Percentiles rank a stretch among this genome's conserved stretches.
Evolutionary conservation across 2,797 vertebrate species (phyloP).

Genomic region (Scomberomorus guttatus): DNA sequence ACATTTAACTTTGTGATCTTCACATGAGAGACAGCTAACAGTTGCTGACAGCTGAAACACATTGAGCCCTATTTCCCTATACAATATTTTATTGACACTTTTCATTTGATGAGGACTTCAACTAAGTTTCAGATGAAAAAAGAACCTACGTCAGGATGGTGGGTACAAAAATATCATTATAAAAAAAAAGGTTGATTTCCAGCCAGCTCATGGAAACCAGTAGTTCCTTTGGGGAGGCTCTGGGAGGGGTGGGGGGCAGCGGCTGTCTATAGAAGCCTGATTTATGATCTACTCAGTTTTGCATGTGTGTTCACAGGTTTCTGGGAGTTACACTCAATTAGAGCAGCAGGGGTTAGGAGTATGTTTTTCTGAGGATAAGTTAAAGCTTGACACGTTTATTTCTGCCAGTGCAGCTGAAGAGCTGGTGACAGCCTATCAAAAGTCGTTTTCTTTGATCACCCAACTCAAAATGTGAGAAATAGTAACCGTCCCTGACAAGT

Average conservation of each 20-base stretch:
- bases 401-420: conserved; percentile 77
- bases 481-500: conserved; percentile 81
- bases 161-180: conserved; percentile 55
- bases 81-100: conserved; percentile 71
- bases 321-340: conserved; percentile 82
- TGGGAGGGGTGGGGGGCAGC: conserved; percentile 45
- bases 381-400: conserved; percentile 84
- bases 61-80: conserved; percentile 62
- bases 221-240: conserved; percentile 59
- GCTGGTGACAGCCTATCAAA: conserved; percentile 83
- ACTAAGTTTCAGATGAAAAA: conserved; percentile 32
- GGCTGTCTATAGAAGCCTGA: conserved; percentile 75
- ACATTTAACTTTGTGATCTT: conserved; percentile 83
- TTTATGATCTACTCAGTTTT: conserved; percentile 76
- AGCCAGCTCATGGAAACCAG: conserved; percentile 72
- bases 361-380: conserved; percentile 80
- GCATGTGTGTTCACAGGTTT: conserved; percentile 81
- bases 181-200: conserved; percentile 55
- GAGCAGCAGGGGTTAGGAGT: conserved; percentile 77
- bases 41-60: conserved; percentile 75
- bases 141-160: conserved; percentile 7
- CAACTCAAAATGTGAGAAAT: conserved; percentile 79
- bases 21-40: conserved; percentile 80
- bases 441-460: conserved; percentile 84
- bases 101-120: conserved; percentile 66